Evolutionary conservation across 2,113 vertebrate genomes (phyloP).

Genomic region (Saguinus imperator): DNA sequence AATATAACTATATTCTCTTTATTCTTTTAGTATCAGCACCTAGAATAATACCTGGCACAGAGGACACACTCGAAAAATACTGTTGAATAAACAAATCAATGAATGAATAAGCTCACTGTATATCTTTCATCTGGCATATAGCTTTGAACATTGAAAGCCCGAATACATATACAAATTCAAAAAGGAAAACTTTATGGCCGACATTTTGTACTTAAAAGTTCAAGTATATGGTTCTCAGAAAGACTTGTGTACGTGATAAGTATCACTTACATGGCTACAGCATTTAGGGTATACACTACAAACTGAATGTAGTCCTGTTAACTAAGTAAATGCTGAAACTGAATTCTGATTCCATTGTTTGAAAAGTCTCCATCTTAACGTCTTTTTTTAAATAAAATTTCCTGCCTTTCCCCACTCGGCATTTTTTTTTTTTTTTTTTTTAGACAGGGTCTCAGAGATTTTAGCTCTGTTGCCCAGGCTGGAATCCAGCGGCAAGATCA

Average conservation of each 20-base stretch:
- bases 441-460: no score
- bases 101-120: background rate
- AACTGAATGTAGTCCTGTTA: background rate
- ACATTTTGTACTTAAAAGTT: slow-evolving; percentile 15
- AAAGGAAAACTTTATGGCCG: slow-evolving; percentile 1
- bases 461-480: no score
- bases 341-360: background rate
- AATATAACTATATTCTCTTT: background rate
- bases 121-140: background rate
- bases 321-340: background rate
- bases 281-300: background rate
- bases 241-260: background rate
- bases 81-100: background rate
- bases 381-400: background rate
- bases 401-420: background rate
- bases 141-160: slow-evolving; percentile 35
- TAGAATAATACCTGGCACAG: background rate
- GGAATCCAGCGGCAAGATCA: no score
- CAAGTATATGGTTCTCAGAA: background rate
- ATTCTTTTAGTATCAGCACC: background rate
- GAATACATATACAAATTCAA: slow-evolving; percentile 18
- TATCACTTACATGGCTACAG: background rate
- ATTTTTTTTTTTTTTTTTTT: background rate
- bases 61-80: background rate
- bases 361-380: slow-evolving; percentile 37